phyloP scores from a whole-genome alignment of 2,797 vertebrate species.

The Carduelis carduelis region DNA sequence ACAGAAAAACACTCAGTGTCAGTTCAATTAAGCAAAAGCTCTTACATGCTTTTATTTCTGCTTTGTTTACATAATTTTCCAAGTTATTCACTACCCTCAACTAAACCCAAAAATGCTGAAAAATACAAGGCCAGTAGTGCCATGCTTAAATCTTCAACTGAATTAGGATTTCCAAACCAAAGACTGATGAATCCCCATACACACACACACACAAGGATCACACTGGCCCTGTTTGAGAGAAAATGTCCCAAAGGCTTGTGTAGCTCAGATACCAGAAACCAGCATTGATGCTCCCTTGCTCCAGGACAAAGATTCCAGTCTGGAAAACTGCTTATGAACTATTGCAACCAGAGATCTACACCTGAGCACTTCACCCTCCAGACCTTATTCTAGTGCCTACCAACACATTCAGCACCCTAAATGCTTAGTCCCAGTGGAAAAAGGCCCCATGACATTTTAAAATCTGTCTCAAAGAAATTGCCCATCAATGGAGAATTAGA shows the following conservation, averaged over 20 bases:
- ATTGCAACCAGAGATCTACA: neutral
- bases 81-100: neutral
- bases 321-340: neutral
- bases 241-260: neutral
- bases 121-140: neutral
- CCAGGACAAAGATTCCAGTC: neutral
- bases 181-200: neutral
- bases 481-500: neutral
- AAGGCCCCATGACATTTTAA: neutral
- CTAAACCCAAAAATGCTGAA: neutral
- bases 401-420: neutral
- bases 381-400: neutral
- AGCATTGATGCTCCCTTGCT: rapidly evolving
- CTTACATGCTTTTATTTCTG: neutral
- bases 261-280: neutral
- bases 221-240: rapidly evolving
- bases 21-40: neutral
- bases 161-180: neutral
- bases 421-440: neutral
- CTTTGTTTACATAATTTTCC: neutral
- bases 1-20: neutral
- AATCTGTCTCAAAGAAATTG: neutral
- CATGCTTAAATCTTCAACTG: neutral
- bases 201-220: neutral
- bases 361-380: rapidly evolving